A percentile compares a stretch with the other conserved stretches of the same genome.
Conservation (phyloP, 2,113 vertebrate genomes). For the Diglossa brunneiventris region DNA sequence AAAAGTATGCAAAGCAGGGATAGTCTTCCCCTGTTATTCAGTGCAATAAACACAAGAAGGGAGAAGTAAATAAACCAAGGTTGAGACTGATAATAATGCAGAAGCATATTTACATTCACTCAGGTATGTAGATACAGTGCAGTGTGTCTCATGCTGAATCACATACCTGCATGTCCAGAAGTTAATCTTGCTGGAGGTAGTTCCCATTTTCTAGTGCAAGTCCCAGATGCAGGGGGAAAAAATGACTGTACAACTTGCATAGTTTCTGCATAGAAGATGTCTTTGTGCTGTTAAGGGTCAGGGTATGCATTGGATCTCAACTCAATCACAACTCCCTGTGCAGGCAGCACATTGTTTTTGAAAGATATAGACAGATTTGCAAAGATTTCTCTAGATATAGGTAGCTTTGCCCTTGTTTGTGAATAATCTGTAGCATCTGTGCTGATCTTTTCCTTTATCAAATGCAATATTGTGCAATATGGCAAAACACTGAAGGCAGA, state of each 20-base stretch:
- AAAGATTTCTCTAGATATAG: background rate
- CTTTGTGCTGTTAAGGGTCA: background rate
- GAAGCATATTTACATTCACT: background rate
- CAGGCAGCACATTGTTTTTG: background rate
- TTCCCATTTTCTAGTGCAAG: background rate
- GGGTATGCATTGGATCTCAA: background rate
- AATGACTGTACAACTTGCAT: background rate
- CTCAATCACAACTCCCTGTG: background rate
- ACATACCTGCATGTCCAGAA: background rate
- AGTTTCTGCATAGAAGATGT: background rate
- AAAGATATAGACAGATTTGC: background rate
- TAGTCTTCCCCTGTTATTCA: background rate
- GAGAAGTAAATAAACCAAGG: background rate
- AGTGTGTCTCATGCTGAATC: background rate
- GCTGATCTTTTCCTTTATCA: background rate
- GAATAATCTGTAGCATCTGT: background rate
- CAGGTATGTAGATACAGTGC: background rate
- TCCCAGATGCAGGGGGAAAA: background rate
- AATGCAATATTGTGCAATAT: background rate
- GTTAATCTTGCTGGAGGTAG: background rate
- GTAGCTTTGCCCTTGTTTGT: background rate
- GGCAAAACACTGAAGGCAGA: background rate
- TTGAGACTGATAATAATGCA: background rate
- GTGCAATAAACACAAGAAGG: background rate
- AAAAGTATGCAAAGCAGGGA: background rate